Conservation (phyloP, 2,113 vertebrate species). For the Tetraodon nigroviridis region DNA sequence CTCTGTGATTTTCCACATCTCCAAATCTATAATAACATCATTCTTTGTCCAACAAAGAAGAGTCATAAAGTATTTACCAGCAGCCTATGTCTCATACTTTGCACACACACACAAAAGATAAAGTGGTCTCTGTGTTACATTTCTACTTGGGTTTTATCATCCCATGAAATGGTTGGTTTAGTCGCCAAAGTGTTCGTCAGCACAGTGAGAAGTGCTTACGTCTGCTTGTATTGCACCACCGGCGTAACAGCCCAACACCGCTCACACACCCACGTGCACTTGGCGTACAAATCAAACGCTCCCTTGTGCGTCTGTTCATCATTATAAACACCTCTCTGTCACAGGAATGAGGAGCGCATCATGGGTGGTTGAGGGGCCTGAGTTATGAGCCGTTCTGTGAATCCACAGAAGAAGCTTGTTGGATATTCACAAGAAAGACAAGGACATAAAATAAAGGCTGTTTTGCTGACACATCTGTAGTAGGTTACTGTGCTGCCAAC, state of each 20-base stretch:
- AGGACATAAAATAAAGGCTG: conserved; percentile 37
- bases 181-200: conserved; percentile 47
- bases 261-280: not conserved
- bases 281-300: conserved; percentile 39
- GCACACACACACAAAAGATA: conserved; percentile 26
- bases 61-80: conserved; percentile 22
- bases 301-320: conserved; percentile 41
- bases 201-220: conserved; percentile 49
- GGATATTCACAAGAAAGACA: conserved; percentile 41
- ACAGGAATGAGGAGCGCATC: conserved; percentile 38
- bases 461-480: conserved; percentile 66
- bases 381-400: conserved; percentile 28
- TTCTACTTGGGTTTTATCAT: conserved; percentile 43
- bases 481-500: conserved; percentile 47
- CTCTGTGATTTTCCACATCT: conserved; percentile 7
- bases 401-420: conserved; percentile 28
- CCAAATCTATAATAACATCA: not conserved
- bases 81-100: conserved; percentile 24
- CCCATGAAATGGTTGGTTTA: conserved; percentile 37
- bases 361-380: conserved; percentile 19
- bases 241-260: not conserved
- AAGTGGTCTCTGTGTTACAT: conserved; percentile 54
- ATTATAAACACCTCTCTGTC: conserved; percentile 42
- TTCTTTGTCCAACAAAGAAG: conserved; percentile 14
- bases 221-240: conserved; percentile 28